phyloP scores from a whole-genome alignment of 2,113 vertebrate species.

The Strix aluco region DNA sequence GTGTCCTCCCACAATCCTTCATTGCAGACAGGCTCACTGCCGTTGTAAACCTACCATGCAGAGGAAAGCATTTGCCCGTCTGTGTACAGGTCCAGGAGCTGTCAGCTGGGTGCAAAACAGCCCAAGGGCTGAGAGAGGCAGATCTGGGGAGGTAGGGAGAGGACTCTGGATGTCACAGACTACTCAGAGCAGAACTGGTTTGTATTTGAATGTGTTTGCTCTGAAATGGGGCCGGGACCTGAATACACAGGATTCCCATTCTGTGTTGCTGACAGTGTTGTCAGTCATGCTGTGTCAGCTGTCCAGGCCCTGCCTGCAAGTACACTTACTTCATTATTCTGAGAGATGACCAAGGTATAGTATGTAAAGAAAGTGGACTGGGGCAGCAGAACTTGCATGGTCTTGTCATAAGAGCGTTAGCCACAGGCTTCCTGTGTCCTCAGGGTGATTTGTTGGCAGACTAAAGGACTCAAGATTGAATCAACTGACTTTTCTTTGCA shows the following conservation, averaged over 20 bases:
- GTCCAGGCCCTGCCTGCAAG: background rate
- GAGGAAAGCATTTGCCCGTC: background rate
- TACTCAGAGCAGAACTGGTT: background rate
- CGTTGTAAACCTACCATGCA: background rate
- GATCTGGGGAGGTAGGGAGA: background rate
- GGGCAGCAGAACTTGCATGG: background rate
- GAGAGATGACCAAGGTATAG: background rate
- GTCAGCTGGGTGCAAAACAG: background rate
- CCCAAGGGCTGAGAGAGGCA: background rate
- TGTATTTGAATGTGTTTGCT: background rate
- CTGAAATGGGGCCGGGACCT: background rate
- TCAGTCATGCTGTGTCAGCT: background rate
- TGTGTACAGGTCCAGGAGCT: background rate
- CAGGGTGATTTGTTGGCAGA: background rate
- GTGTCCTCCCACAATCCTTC: conserved; percentile 60
- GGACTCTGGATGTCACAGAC: background rate
- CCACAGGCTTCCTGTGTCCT: background rate
- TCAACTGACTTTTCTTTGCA: conserved; percentile 4
- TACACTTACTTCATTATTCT: background rate
- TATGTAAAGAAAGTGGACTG: background rate
- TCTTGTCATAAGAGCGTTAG: background rate
- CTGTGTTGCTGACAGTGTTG: background rate
- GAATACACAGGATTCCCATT: background rate
- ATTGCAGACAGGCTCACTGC: conserved; percentile 65
- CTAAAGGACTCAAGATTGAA: background rate